Conservation (phyloP, 35 echinoderm and acorn worm species). For the Holothuria glaberrima region DNA sequence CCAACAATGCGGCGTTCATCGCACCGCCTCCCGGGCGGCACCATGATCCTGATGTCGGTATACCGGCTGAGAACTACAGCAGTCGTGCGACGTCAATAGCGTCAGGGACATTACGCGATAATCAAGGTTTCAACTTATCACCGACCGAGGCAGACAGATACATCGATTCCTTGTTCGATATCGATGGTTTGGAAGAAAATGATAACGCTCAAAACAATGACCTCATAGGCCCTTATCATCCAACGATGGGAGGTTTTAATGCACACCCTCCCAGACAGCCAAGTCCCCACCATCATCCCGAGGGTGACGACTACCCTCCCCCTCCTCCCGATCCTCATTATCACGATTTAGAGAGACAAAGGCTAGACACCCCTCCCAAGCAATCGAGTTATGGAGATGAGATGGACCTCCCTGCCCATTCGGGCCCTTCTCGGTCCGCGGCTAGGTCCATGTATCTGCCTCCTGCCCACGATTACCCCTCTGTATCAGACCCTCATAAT, state of each 20-base stretch:
- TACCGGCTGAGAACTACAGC: conserved; percentile 52
- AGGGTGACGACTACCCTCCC: conserved; percentile 32
- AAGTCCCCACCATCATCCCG: conserved; percentile 31
- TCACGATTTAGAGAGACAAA: conserved; percentile 34
- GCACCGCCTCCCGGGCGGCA: neutral
- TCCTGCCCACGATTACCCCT: conserved; percentile 17
- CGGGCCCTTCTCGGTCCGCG: neutral
- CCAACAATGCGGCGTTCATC: conserved; percentile 4
- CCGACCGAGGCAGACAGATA: conserved; percentile 7
- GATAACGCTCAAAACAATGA: neutral
- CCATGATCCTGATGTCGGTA: conserved; percentile 46
- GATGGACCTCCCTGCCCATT: conserved; percentile 46
- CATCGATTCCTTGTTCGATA: conserved; percentile 52
- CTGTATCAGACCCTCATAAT: conserved; percentile 15
- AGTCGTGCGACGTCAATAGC: conserved; percentile 35
- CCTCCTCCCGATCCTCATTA: conserved; percentile 28
- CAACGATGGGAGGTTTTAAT: conserved; percentile 26
- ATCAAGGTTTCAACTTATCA: neutral
- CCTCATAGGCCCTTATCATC: conserved; percentile 38
- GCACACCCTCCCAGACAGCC: neutral
- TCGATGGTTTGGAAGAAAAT: conserved; percentile 10
- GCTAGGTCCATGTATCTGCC: conserved; percentile 36
- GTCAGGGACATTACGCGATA: conserved; percentile 27
- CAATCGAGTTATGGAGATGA: neutral
- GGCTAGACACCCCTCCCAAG: conserved; percentile 29